Evolutionary conservation across 2,888 invertebrate genomes (phyloP), one percentile per base, ranked within the genome.

Genomic region (Diarsia brunnea): DNA sequence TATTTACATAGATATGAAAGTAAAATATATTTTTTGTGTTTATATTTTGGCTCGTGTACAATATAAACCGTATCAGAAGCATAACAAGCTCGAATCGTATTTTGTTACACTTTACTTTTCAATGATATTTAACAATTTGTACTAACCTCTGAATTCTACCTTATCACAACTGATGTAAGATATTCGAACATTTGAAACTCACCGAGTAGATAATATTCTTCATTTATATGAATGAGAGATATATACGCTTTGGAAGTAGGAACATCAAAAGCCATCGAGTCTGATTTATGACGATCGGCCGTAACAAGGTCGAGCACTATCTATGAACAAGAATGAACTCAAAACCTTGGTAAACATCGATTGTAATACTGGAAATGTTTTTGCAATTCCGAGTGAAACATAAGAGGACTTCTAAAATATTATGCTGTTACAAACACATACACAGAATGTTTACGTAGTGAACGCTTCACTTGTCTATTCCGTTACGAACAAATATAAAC

Each of bases 1-100:
- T 53, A 77, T 79, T 82, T 76, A n/a, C 66, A 78, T 81, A 82
- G 38, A 73, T 73, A 81, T 80, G 65, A 80, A 73, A 80, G 55
- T 53, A 66, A 55, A 24, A 81, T 38, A 70, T 49, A 66, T 71
- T 43, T 55, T 53, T 45, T 66, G 43, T 27, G 21, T 45, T 65
- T 53, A 70, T 63, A 55, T 66, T 47, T 78, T 51, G 21, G 45
- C 51, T 73, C 64, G 43, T 69, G 45, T 63, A 47, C 31, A 53
- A 38, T 61, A 68, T 51, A 69, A 63, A 43, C 63, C 24, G 24
- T 21, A 8, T n/a, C 43, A 45, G 43, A 0, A 14, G 21, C 21
- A 60, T 4, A 27, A 3, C 19, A 51, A 51, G 21, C 5, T 14
- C 55, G n/a, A 45, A 55, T 55, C 14, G 2, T 24, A 55, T 76